Base-by-base conservation (phyloP, 2,113 vertebrate genomes). In the Cettia cetti region DNA sequence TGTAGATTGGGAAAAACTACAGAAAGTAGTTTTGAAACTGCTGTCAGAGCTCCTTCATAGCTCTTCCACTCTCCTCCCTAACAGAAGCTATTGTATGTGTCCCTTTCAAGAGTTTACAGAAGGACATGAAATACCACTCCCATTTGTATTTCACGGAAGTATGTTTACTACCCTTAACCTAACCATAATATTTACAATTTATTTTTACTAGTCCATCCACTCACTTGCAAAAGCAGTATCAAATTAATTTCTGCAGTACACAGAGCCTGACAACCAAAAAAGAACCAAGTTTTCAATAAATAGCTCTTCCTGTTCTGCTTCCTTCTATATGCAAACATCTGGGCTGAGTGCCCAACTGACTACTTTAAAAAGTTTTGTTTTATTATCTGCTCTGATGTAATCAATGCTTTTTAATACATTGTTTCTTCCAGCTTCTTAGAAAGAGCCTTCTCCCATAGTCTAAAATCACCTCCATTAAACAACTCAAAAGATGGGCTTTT, bases 291-390 rank as follows among this genome's bases (percentile, higher is more conserved):
- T 88, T 56, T 76, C 54, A 89, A 82, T 60, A 94, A 92, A 91
- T 7, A 89, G 78, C 82, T 89, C 77, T 96, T 94, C 83, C 82
- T 92, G 71, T 60, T 90, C 89, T 84, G 66, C 77, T 95, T 92
- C 90, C 92, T 88, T 94, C 78, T 79, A 60, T 72, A 95, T 66
- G 79, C 70, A 95, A 95, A 82, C 37, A 96, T 82, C 86, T 95
- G 92, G 87, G 81, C 68, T 63, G 63, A 90, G 44, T 52, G 83
- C 94, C 91, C 68, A 42, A 60, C 9, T 91, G 84, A 70, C 64
- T 63, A 59, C 37, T 86, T 85, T 79, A 78, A 85, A 89, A 77
- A 82, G 83, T 56, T 96, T 76, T 94, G 87, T 80, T 94, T 90
- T 95, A 71, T 87, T 93, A 91, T 56, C 66, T 93, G 76, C 60